Conservation (phyloP, 2,113 vertebrate species). For the Cricetomys ansorgei region DNA sequence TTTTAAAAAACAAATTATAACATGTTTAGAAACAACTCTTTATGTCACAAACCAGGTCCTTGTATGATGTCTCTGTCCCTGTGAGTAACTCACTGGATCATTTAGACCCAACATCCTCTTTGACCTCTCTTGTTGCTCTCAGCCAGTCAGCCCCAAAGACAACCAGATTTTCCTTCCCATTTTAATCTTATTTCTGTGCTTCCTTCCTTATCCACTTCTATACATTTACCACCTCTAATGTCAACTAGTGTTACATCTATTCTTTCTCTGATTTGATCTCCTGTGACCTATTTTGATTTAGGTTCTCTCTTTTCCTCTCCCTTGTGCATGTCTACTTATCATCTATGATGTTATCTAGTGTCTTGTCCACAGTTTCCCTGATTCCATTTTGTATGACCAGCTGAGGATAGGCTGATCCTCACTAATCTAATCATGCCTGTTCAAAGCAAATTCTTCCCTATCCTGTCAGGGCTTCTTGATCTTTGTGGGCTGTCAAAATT, state of each 20-base stretch:
- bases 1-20: slow-evolving; percentile 24
- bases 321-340: neutral
- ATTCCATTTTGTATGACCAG: neutral
- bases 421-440: neutral
- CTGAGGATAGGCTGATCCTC: neutral
- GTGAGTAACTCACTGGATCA: slow-evolving; percentile 27
- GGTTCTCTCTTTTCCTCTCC: neutral
- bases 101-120: slow-evolving; percentile 8
- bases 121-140: slow-evolving; percentile 34
- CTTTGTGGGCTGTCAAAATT: neutral
- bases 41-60: slow-evolving; percentile 9
- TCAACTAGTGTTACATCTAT: neutral
- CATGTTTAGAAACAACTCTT: neutral
- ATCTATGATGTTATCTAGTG: neutral
- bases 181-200: slow-evolving; percentile 9
- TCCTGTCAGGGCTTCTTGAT: neutral
- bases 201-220: neutral
- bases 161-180: slow-evolving; percentile 12
- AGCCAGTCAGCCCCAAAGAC: neutral
- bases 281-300: neutral
- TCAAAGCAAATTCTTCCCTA: neutral
- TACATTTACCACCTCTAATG: neutral
- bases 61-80: neutral
- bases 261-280: neutral
- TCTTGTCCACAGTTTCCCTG: neutral